Conservation (phyloP, 2,888 invertebrate genomes). For the Megalurothrips usitatus region DNA sequence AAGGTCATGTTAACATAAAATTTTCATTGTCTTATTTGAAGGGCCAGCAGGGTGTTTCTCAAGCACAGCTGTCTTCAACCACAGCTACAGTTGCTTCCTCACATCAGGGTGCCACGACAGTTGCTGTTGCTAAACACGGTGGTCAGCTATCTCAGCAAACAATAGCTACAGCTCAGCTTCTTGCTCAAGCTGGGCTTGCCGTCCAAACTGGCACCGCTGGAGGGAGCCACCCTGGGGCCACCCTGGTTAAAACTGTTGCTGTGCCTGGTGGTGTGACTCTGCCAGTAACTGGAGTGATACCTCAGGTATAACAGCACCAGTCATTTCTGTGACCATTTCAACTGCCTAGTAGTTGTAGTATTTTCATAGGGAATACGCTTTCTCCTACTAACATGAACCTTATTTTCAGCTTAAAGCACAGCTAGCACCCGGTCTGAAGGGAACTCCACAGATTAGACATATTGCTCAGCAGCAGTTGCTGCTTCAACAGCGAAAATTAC, state of each 20-base stretch:
- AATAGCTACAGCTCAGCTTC: not conserved
- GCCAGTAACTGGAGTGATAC: not conserved
- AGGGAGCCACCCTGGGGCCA: not conserved
- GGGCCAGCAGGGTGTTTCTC: not conserved
- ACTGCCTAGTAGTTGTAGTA: not conserved
- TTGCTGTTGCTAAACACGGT: conserved; percentile 3
- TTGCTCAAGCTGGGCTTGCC: conserved; percentile 5
- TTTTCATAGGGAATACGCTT: not conserved
- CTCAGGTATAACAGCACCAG: not conserved
- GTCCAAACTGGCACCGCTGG: not conserved
- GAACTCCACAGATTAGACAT: conserved; percentile 29
- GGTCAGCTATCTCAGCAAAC: conserved; percentile 4
- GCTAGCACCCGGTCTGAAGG: not conserved
- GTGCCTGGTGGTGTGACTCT: not conserved
- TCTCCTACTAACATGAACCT: too few species aligned
- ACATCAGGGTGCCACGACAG: not conserved
- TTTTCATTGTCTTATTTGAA: not conserved
- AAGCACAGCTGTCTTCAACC: not conserved
- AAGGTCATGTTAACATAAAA: conserved; percentile 30
- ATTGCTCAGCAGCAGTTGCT: conserved; percentile 40
- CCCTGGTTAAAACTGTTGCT: not conserved
- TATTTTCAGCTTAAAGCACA: not conserved
- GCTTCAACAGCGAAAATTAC: conserved; percentile 51
- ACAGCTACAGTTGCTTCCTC: not conserved
- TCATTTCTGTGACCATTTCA: not conserved